These are phyloP conservation scores for Amphipoea oculea DNA, from an alignment of 2,888 invertebrate species.

Conservation along the genomic window DNA sequence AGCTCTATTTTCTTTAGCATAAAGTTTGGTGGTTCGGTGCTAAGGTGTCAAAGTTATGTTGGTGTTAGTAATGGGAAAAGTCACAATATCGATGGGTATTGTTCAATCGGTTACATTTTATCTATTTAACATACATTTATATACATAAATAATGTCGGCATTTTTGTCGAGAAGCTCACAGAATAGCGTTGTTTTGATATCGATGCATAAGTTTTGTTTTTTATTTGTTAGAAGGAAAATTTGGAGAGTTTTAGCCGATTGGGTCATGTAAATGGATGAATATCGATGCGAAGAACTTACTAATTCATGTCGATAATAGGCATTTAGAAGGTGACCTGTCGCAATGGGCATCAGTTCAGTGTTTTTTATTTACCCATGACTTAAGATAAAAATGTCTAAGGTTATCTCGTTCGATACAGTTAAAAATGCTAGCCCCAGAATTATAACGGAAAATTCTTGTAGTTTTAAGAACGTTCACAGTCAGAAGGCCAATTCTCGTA, in stretches of 20 bases:
- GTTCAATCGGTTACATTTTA: conserved; percentile 71
- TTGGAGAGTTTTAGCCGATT: conserved; percentile 51
- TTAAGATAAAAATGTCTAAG: conserved; percentile 4
- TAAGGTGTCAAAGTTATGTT: conserved; percentile 23
- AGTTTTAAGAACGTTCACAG: not conserved
- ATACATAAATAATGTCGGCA: conserved; percentile 65
- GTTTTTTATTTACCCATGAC: not conserved
- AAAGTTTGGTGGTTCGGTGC: not conserved
- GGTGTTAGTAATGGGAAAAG: conserved; percentile 69
- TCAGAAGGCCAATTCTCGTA: no score
- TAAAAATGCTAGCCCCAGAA: not conserved
- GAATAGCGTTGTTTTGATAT: conserved; percentile 57
- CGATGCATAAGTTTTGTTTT: conserved; percentile 60
- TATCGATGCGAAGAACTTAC: conserved; percentile 32
- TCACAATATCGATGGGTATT: conserved; percentile 69
- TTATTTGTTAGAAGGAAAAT: conserved; percentile 55
- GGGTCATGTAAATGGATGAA: conserved; percentile 35
- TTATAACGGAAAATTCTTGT: not conserved
- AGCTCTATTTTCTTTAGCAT: conserved; percentile 7
- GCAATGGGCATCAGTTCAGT: not conserved
- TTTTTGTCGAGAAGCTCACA: conserved; percentile 60
- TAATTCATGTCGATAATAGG: conserved; percentile 34
- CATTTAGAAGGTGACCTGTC: conserved; percentile 19
- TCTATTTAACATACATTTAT: conserved; percentile 71
- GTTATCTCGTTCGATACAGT: not conserved